Percentiles rank a stretch among this genome's conserved stretches.
Conservation (phyloP, 2,888 invertebrate species). For the Harmothoe impar region DNA sequence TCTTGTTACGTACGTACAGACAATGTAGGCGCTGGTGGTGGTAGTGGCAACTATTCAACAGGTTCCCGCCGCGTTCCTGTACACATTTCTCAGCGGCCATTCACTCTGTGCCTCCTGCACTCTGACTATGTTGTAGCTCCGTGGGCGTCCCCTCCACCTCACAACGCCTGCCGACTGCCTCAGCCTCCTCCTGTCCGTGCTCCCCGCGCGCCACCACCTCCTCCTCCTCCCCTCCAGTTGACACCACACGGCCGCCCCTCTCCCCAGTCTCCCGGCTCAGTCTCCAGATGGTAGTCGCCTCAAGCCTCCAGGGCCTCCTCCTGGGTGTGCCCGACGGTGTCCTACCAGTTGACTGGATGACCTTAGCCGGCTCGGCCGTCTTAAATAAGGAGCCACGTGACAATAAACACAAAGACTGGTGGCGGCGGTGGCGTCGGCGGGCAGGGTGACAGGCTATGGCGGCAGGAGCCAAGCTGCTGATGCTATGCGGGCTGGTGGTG, state of each 20-base stretch:
- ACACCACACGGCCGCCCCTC: not conserved
- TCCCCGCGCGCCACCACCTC: conserved; percentile 17
- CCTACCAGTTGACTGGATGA: conserved; percentile 18
- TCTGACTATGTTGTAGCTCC: not conserved
- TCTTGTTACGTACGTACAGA: not conserved
- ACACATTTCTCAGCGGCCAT: conserved; percentile 44
- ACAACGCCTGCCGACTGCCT: not conserved
- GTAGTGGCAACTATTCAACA: conserved; percentile 11
- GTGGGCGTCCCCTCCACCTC: not conserved
- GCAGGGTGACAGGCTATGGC: not conserved
- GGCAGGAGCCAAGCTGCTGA: not conserved
- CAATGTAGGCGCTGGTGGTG: conserved; percentile 14
- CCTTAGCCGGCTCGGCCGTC: conserved; percentile 19
- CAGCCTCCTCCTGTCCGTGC: conserved; percentile 28
- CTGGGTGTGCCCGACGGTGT: not conserved
- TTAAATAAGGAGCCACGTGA: conserved; percentile 31
- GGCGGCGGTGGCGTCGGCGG: not conserved
- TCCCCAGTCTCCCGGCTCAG: not conserved
- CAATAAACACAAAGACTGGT: conserved; percentile 62
- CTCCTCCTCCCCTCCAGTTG: not conserved
- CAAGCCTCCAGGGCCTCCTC: not conserved
- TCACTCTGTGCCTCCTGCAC: not conserved
- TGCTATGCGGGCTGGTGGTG: conserved; percentile 27
- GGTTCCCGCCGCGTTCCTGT: conserved; percentile 33
- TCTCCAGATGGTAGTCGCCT: conserved; percentile 30